These are phyloP conservation scores for Smithornis capensis DNA, from an alignment of 2,113 vertebrate species.

Conservation along the genomic window DNA sequence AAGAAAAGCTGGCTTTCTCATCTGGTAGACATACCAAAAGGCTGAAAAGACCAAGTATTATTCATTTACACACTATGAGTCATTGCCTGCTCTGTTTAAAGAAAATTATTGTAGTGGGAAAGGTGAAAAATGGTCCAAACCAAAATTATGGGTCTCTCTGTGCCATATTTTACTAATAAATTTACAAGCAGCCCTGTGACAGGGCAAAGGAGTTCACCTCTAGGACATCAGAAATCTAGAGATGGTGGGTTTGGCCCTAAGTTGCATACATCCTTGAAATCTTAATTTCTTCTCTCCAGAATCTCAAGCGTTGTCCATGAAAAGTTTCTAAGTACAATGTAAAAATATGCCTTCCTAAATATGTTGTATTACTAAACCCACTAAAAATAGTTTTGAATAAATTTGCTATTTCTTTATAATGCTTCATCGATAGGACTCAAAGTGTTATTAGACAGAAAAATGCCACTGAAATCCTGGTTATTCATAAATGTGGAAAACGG, in stretches of 20 bases:
- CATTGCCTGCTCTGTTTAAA: constrained; percentile 39
- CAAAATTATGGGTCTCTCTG: constrained; percentile 41
- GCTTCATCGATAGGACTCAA: neutral
- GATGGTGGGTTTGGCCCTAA: neutral
- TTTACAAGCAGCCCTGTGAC: constrained; percentile 26
- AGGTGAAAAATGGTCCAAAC: constrained; percentile 15
- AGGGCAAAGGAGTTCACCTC: neutral
- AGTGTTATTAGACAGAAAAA: neutral
- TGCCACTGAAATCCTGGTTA: rapidly evolving
- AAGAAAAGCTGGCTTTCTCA: neutral
- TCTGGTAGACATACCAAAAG: constrained; percentile 2
- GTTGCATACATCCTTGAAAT: neutral
- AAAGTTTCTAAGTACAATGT: neutral
- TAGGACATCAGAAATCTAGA: constrained; percentile 13
- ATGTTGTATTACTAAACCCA: neutral
- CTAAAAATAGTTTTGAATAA: neutral
- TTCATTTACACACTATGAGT: constrained; percentile 25
- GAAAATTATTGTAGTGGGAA: constrained; percentile 56
- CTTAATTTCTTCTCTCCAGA: constrained; percentile 18
- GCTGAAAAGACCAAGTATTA: constrained; percentile 13
- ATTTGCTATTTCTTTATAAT: neutral
- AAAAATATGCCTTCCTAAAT: neutral
- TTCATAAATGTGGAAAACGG: neutral
- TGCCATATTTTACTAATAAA: constrained; percentile 39
- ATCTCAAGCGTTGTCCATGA: neutral